These are phyloP conservation scores for Campylomormyrus numenius DNA, from an alignment of 2,113 vertebrate genomes.

Conservation along the genomic window DNA sequence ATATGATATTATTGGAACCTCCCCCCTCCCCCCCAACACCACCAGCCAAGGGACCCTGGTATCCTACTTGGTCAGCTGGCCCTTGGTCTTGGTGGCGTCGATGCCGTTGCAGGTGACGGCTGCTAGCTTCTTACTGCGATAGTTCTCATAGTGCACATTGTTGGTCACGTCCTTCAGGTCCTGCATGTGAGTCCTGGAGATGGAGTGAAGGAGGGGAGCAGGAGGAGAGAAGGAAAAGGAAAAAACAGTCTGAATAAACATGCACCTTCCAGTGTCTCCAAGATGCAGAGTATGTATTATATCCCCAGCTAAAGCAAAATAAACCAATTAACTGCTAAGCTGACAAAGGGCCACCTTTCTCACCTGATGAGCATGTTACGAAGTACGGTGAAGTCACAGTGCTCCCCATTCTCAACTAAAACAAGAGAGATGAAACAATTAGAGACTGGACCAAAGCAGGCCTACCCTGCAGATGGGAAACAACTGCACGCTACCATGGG, in stretches of 20 bases:
- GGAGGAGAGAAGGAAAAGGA: neutral
- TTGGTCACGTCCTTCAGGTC: constrained; percentile 73
- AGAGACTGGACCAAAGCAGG: neutral
- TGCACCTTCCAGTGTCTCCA: neutral
- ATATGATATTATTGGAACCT: neutral
- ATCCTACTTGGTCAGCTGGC: constrained; percentile 65
- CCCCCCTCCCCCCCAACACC: neutral
- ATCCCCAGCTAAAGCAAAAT: neutral
- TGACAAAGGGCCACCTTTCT: constrained; percentile 6
- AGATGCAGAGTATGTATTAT: neutral
- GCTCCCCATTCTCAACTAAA: constrained; percentile 72
- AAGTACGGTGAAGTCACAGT: constrained; percentile 71
- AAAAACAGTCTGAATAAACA: neutral
- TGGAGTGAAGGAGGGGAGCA: neutral
- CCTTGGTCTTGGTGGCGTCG: constrained; percentile 61
- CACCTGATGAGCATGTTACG: constrained; percentile 73
- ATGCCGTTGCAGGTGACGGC: constrained; percentile 70
- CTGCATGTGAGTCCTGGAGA: constrained; percentile 67
- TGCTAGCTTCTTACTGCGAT: constrained; percentile 67
- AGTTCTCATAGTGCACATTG: constrained; percentile 73
- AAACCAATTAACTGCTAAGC: neutral
- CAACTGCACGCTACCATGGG: constrained; percentile 29
- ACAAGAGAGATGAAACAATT: constrained; percentile 27
- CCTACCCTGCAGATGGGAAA: neutral
- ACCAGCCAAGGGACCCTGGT: neutral